Conservation (phyloP, 2,888 invertebrate species). For the Diabrotica balteata region DNA sequence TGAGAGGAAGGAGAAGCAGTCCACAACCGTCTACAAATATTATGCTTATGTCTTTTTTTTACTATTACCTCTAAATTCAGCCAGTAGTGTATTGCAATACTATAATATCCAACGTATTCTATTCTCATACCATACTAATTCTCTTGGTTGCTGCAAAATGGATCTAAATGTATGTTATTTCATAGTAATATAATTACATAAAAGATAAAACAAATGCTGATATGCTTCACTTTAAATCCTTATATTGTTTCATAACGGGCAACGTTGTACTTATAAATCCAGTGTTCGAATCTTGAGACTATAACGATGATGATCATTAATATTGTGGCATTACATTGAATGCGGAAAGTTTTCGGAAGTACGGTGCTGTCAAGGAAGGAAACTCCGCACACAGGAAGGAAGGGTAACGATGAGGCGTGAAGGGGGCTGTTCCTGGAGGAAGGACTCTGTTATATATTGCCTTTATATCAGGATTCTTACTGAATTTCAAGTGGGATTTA, state of each 20-base stretch:
- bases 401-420: conserved; percentile 50
- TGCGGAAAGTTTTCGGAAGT: conserved; percentile 53
- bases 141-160: too few relatives aligned
- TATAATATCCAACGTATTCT: too few relatives aligned
- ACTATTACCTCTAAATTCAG: too few relatives aligned
- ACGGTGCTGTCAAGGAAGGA: conserved; percentile 53
- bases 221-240: too few relatives aligned
- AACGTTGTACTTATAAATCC: background rate
- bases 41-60: too few relatives aligned
- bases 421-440: conserved; percentile 37
- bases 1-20: too few relatives aligned
- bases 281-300: background rate
- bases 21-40: too few relatives aligned
- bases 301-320: conserved; percentile 48
- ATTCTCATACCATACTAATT: too few relatives aligned
- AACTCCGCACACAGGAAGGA: conserved; percentile 53
- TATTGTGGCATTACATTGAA: conserved; percentile 52
- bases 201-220: too few relatives aligned
- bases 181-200: too few relatives aligned
- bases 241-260: background rate
- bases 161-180: too few relatives aligned
- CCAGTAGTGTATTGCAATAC: too few relatives aligned
- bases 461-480: conserved; percentile 48
- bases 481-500: conserved; percentile 54
- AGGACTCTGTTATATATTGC: conserved; percentile 50